A percentile compares a stretch with the other conserved stretches of the same genome.
Conservation (phyloP, 2,797 vertebrate genomes). For the Acestrorhynchus altus region DNA sequence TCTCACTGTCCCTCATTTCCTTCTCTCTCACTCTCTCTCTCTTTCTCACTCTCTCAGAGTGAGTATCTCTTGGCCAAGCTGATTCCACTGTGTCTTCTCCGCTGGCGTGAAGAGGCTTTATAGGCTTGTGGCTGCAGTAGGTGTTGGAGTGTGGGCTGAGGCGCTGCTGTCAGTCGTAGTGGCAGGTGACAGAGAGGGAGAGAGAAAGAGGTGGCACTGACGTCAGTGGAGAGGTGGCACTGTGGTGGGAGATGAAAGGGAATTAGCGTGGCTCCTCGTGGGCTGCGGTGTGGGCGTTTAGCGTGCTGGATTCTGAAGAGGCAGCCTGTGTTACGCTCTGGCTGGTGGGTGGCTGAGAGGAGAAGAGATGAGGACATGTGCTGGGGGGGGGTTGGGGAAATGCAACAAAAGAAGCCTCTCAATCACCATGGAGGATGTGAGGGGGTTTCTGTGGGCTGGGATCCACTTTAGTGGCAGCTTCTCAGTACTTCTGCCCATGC, state of each 20-base stretch:
- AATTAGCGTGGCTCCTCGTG: conserved; percentile 69
- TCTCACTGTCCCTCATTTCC: conserved; percentile 16
- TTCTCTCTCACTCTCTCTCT: conserved; percentile 68
- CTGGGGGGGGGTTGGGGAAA: background rate
- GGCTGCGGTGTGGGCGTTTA: conserved; percentile 30
- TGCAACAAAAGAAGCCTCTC: conserved; percentile 4
- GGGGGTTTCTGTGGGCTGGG: conserved; percentile 31
- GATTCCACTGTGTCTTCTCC: conserved; percentile 18
- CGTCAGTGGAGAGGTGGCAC: conserved; percentile 73
- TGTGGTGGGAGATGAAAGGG: conserved; percentile 73
- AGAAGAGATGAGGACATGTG: conserved; percentile 21
- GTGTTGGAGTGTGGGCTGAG: conserved; percentile 72
- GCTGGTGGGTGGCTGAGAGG: conserved; percentile 38
- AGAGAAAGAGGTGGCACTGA: conserved; percentile 59
- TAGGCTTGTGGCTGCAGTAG: conserved; percentile 62
- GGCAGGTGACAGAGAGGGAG: conserved; percentile 18
- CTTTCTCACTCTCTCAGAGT: conserved; percentile 52
- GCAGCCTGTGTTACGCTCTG: conserved; percentile 16
- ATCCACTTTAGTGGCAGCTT: conserved; percentile 28
- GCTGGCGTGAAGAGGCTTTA: conserved; percentile 57
- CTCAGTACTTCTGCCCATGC: background rate
- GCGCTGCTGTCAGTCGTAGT: conserved; percentile 68
- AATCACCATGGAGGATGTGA: conserved; percentile 7
- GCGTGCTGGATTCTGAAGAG: conserved; percentile 22
- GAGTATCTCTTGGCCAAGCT: conserved; percentile 20